A percentile compares a stretch with the other conserved stretches of the same genome.
These are phyloP conservation scores for Ptilodon capucinus DNA, from an alignment of 2,888 invertebrate species.

Conservation along the genomic window DNA sequence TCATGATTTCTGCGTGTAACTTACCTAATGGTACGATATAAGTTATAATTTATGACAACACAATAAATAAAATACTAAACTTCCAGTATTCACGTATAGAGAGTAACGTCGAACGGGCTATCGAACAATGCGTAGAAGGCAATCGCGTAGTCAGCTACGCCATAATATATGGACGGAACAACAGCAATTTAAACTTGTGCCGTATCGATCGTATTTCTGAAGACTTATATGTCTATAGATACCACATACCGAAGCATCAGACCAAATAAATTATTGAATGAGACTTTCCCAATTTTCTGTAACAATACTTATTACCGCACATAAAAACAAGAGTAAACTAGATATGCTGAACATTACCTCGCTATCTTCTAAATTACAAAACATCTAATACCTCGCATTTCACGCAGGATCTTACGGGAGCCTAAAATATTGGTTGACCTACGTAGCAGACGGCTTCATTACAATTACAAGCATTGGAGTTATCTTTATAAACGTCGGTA, in stretches of 20 bases:
- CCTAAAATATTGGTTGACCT: not conserved
- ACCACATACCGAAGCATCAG: not conserved
- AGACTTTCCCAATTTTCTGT: too few relatives aligned
- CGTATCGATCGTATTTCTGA: constrained; percentile 30
- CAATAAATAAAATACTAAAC: too few relatives aligned
- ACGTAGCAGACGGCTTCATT: not conserved
- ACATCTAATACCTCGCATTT: too few relatives aligned
- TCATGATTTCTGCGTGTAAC: too few relatives aligned
- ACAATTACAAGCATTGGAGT: not conserved
- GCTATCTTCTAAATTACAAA: too few relatives aligned
- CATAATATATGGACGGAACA: constrained; percentile 31
- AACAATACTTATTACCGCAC: too few relatives aligned
- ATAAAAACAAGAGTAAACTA: too few relatives aligned
- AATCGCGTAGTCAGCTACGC: constrained; percentile 9
- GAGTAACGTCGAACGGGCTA: not conserved
- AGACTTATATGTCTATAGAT: constrained; percentile 1
- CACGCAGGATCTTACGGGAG: too few relatives aligned
- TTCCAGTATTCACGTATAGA: not conserved
- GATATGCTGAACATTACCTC: too few relatives aligned
- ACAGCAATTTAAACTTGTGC: constrained; percentile 44
- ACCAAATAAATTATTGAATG: not conserved
- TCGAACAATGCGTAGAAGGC: constrained; percentile 6
- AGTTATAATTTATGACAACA: too few relatives aligned
- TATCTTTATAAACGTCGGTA: not conserved
- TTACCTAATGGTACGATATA: too few relatives aligned